These are phyloP conservation scores for Leptinotarsa juncta DNA, from an alignment of 2,888 invertebrate genomes.

Conservation along the genomic window DNA sequence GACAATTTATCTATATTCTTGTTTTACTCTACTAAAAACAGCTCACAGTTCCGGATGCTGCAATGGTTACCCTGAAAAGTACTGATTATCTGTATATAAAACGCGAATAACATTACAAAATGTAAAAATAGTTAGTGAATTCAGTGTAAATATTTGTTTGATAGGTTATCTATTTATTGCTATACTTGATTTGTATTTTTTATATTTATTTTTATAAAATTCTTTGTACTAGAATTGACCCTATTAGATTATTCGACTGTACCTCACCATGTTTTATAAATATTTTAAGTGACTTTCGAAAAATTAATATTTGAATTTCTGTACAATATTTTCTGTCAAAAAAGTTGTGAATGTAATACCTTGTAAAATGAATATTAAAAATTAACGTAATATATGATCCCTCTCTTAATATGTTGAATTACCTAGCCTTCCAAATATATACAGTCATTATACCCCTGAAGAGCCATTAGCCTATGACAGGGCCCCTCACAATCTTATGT, in stretches of 20 bases:
- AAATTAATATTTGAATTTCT: slow-evolving; percentile 1
- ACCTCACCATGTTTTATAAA: slow-evolving; percentile 24
- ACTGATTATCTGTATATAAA: slow-evolving; percentile 45
- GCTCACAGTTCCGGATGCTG: neutral
- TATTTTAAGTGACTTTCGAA: neutral
- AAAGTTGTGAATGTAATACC: slow-evolving; percentile 10
- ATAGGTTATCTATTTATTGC: slow-evolving; percentile 38
- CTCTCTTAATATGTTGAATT: neutral
- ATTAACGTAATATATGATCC: slow-evolving; percentile 23
- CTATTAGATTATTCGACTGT: slow-evolving; percentile 22
- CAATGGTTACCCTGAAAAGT: slow-evolving; percentile 50
- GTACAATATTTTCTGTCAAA: slow-evolving; percentile 9
- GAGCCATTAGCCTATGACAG: no score
- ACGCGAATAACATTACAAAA: slow-evolving; percentile 17
- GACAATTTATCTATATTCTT: neutral
- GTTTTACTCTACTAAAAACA: neutral
- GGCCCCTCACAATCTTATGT: no score
- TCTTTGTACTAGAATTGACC: slow-evolving; percentile 21
- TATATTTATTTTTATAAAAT: slow-evolving; percentile 42
- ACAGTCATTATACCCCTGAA: no score
- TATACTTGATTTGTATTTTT: slow-evolving; percentile 39
- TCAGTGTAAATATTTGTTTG: slow-evolving; percentile 36
- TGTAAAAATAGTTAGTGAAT: slow-evolving; percentile 30
- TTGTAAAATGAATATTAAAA: slow-evolving; percentile 16
- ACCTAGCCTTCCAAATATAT: neutral